Percentiles rank a stretch among this genome's conserved stretches.
Evolutionary conservation across 2,113 vertebrate genomes (phyloP).

Genomic region (Chloebia gouldiae): DNA sequence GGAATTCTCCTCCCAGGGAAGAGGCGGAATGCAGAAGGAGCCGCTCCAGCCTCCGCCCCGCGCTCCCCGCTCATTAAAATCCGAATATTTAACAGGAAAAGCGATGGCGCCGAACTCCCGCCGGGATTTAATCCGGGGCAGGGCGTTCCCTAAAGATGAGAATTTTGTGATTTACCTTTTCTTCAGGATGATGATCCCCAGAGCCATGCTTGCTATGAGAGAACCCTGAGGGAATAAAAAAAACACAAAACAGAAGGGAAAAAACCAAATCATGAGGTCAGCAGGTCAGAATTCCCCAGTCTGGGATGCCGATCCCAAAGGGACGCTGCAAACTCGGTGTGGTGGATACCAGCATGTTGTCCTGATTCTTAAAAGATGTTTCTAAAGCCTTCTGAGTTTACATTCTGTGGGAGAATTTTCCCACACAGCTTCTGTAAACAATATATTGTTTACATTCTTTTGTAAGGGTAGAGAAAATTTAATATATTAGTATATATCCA

Average conservation of each 20-base stretch:
- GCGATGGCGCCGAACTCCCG: background rate
- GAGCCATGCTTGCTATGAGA: constrained; percentile 94
- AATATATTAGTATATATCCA: no score
- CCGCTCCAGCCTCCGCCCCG: background rate
- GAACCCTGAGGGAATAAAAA: constrained; percentile 79
- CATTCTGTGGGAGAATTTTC: no score
- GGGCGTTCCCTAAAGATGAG: fast-evolving
- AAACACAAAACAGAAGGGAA: background rate
- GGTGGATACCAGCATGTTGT: background rate
- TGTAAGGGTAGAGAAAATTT: no score
- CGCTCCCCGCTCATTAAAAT: background rate
- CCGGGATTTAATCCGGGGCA: background rate
- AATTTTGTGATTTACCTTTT: constrained; percentile 80
- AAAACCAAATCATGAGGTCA: background rate
- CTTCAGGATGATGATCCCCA: constrained; percentile 93
- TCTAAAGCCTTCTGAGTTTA: no score
- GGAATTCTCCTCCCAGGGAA: no score
- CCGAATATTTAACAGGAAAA: background rate
- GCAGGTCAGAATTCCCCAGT: background rate
- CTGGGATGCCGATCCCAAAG: background rate
- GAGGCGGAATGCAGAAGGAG: background rate
- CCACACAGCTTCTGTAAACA: no score
- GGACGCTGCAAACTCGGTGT: background rate
- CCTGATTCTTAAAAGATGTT: no score
- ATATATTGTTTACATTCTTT: no score